Evolutionary conservation across 2,113 vertebrate species (phyloP).

Genomic region (Clinocottus analis): DNA sequence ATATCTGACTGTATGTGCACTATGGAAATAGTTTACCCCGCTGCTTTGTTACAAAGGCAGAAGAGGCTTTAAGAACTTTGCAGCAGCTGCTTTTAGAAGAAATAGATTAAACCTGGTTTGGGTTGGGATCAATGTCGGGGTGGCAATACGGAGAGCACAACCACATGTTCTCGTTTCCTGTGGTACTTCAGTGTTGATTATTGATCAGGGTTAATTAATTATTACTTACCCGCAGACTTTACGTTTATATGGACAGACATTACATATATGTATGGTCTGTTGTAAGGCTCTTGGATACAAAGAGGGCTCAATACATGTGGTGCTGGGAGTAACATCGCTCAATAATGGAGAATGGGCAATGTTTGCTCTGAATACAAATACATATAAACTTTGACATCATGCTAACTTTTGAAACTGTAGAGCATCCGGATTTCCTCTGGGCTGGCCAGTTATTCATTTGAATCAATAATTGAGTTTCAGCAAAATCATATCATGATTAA

Average conservation of each 20-base stretch:
- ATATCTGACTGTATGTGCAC: conserved; percentile 28
- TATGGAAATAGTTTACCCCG: conserved; percentile 29
- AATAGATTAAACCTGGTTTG: conserved; percentile 48
- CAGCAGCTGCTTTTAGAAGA: conserved; percentile 46
- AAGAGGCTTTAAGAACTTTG: conserved; percentile 40
- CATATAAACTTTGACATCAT: conserved; percentile 1
- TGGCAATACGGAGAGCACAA: conserved; percentile 14
- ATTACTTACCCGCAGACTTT: conserved; percentile 23
- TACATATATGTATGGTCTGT: too few relatives aligned
- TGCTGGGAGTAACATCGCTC: not conserved
- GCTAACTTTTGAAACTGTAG: not conserved
- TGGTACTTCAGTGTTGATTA: conserved; percentile 17
- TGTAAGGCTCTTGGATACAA: conserved; percentile 30
- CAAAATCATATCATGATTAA: not conserved
- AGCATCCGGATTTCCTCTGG: not conserved
- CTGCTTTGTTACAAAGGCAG: conserved; percentile 10
- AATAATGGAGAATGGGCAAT: conserved; percentile 10
- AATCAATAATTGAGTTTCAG: not conserved
- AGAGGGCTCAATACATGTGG: conserved; percentile 15
- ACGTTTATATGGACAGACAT: too few relatives aligned
- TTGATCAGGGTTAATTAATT: conserved; percentile 38
- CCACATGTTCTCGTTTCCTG: not conserved
- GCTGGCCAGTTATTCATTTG: not conserved
- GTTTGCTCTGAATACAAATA: conserved; percentile 17
- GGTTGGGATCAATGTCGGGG: conserved; percentile 38